Base-by-base conservation (phyloP, 2,888 invertebrate genomes). In the Himalopsyche anomala region DNA sequence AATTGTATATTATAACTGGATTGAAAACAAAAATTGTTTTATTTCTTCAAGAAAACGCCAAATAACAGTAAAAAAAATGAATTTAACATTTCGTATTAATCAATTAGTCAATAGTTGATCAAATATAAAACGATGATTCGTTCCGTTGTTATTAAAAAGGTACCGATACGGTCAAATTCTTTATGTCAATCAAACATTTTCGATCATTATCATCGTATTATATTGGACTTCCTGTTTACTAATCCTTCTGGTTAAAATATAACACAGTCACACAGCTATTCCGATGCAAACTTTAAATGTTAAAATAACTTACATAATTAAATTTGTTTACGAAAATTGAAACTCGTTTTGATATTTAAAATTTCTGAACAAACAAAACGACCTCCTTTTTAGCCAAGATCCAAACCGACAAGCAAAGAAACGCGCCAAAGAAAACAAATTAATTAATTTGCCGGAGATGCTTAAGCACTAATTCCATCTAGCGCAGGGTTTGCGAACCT, bases 401-500 rank as follows among this genome's bases (percentile, higher is more conserved):
- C 74, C 74, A 74, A 74, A 74, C 74, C 74, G 38, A 74, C 74
- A 36, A 74, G 74, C 74, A 74, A 74, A 74, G 74, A 74, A 74
- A 74, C 74, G 74, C 74, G 36, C 74, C 83, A 80, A 83, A 80
- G 86, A 86, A 86, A 86, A 86, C 86, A 86, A 86, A 86, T 86
- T 86, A 86, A 86, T 86, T 86, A 86, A 86, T 86, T 86, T 86
- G 80, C 82, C 86, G 38, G 80, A 82, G 56, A 54, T 83, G 80
- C 86, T 83, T 79, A 80, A 55, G 82, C 82, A 82, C 82, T 82
- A 82, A 82, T 82, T 82, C 82, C 82, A 56, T 82, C 82, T 56
- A 56, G 74, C 74, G 74, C 74, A 74, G 74, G 74, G 74, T 3
- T 74, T 74, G 74, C 38, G 5, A 74, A 74, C 74, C 74, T 74